Percentiles rank a stretch among this genome's conserved stretches.
These are phyloP conservation scores for Hipposideros armiger DNA, from an alignment of 2,113 vertebrate species.

Conservation along the genomic window DNA sequence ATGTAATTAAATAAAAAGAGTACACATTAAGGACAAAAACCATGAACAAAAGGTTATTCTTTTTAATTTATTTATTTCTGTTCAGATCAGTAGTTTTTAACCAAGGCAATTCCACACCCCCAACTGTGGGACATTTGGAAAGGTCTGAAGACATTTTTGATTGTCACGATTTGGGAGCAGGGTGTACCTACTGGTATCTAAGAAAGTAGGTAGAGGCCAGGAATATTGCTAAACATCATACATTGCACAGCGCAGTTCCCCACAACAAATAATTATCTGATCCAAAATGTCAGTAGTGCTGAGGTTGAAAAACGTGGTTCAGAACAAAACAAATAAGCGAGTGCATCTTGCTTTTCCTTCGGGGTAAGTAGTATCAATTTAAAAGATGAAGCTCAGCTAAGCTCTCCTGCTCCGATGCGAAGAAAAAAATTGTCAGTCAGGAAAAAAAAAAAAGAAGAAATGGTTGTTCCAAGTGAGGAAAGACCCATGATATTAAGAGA, in stretches of 20 bases:
- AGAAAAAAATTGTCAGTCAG: constrained; percentile 12
- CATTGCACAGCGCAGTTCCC: neutral
- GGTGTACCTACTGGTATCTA: neutral
- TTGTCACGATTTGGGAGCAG: neutral
- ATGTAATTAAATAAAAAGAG: constrained; percentile 24
- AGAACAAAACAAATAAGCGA: neutral
- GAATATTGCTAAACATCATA: neutral
- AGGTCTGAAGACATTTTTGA: neutral
- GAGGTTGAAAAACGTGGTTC: neutral
- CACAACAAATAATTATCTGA: neutral
- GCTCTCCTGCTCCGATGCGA: neutral
- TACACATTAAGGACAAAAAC: neutral
- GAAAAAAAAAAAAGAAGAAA: neutral
- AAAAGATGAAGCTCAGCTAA: neutral
- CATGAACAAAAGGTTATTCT: neutral
- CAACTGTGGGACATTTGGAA: neutral
- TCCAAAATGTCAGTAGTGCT: neutral
- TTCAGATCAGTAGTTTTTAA: neutral
- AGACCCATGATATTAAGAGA: neutral
- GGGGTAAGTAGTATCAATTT: neutral
- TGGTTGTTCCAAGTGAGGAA: neutral
- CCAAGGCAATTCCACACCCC: neutral
- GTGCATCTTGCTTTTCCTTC: neutral
- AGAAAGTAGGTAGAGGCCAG: neutral
- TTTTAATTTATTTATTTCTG: constrained; percentile 9